Percentiles rank a stretch among this genome's conserved stretches.
Conservation (phyloP, 1,140 invertebrate genomes). For the Bilobella aurantiaca region DNA sequence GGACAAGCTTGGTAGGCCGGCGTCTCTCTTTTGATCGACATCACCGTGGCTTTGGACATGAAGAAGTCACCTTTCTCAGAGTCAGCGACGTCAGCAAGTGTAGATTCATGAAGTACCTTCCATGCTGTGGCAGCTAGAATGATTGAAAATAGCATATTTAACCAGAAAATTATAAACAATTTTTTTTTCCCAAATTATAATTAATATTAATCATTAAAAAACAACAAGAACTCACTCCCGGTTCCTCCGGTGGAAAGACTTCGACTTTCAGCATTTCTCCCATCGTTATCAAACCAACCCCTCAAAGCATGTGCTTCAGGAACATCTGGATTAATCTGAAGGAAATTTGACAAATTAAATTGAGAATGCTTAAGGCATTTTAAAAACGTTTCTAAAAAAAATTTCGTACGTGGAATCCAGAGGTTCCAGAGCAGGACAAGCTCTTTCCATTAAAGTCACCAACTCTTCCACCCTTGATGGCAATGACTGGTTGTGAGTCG, state of each 20-base stretch:
- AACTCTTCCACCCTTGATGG: conserved; percentile 65
- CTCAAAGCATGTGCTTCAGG: conserved; percentile 70
- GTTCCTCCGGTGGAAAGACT: conserved; percentile 45
- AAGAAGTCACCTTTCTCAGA: conserved; percentile 68
- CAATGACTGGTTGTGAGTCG: conserved; percentile 62
- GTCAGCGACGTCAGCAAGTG: conserved; percentile 52
- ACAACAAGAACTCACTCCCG: conserved; percentile 5
- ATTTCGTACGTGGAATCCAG: not conserved
- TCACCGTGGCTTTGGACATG: conserved; percentile 55
- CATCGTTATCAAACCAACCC: conserved; percentile 80
- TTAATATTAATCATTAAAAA: not conserved
- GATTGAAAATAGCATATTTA: too few species aligned
- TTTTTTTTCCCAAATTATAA: too few species aligned
- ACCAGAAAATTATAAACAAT: too few species aligned
- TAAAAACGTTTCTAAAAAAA: not conserved
- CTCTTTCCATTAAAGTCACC: conserved; percentile 65
- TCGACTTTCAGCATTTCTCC: conserved; percentile 48
- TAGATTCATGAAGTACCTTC: conserved; percentile 63
- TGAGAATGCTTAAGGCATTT: conserved; percentile 5
- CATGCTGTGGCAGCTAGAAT: conserved; percentile 35
- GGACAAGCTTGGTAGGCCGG: conserved; percentile 83
- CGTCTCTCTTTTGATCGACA: conserved; percentile 63
- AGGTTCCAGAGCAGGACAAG: conserved; percentile 46
- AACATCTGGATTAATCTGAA: conserved; percentile 79
- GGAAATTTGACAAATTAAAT: conserved; percentile 14